Conservation (phyloP, 2,797 vertebrate genomes). For the Aeoliscus strigatus region DNA sequence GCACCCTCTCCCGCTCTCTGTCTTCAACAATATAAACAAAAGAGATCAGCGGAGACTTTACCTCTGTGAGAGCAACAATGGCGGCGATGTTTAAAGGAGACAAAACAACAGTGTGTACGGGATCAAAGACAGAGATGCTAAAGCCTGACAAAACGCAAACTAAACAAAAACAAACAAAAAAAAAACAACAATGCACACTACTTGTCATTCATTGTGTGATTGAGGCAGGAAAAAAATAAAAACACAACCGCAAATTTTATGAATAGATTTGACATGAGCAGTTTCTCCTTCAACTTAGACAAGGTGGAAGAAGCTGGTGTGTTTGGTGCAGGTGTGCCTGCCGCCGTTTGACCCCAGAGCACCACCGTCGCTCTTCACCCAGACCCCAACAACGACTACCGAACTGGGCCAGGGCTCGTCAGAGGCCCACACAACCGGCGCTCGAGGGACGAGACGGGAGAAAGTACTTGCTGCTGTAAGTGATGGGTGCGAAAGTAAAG, state of each 20-base stretch:
- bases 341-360: no score
- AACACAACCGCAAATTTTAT: conserved; percentile 18
- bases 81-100: conserved; percentile 74
- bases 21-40: conserved; percentile 75
- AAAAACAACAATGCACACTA: conserved; percentile 61
- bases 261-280: conserved; percentile 16
- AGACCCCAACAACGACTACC: conserved; percentile 27
- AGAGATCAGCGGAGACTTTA: conserved; percentile 69
- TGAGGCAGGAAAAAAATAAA: conserved; percentile 21
- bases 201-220: conserved; percentile 46
- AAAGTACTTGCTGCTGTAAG: conserved; percentile 25
- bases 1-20: conserved; percentile 44
- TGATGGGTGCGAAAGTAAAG: no score
- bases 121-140: conserved; percentile 71
- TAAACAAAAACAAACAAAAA: conserved; percentile 70
- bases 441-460: conserved; percentile 65
- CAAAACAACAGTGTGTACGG: conserved; percentile 72
- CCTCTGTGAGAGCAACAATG: conserved; percentile 74
- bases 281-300: no score
- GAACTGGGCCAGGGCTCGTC: conserved; percentile 43
- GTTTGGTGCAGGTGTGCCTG: conserved; percentile 7
- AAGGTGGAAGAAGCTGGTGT: no score
- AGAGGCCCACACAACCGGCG: conserved; percentile 61
- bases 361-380: no score
- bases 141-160: conserved; percentile 62